Percentiles rank a stretch among this genome's conserved stretches.
phyloP scores from a whole-genome alignment of 2,797 vertebrate species.

The Melanotaenia maccullochi region DNA sequence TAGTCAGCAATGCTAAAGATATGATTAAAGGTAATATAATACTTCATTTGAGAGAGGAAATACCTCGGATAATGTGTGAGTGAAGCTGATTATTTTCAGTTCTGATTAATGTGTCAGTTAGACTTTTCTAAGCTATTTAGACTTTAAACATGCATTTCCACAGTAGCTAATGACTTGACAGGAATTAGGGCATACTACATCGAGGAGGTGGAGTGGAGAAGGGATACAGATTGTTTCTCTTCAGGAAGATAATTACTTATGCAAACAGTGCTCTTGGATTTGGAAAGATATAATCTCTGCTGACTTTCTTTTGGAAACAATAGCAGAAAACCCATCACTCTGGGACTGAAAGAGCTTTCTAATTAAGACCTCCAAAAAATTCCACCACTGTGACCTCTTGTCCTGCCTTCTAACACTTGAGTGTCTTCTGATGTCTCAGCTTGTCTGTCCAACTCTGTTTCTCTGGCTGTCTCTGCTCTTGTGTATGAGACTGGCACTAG shows the following conservation, averaged over 20 bases:
- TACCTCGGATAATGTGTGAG: not conserved
- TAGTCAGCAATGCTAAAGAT: not conserved
- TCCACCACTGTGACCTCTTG: constrained; percentile 24
- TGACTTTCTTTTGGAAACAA: constrained; percentile 38
- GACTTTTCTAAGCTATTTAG: constrained; percentile 24
- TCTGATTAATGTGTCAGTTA: constrained; percentile 33
- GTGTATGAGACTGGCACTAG: constrained; percentile 50
- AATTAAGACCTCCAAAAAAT: constrained; percentile 33
- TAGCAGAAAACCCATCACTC: constrained; percentile 29
- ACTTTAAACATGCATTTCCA: constrained; percentile 50
- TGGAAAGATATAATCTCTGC: constrained; percentile 36
- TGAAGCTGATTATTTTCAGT: constrained; percentile 4
- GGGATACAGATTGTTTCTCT: constrained; percentile 55
- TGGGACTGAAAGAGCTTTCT: constrained; percentile 32
- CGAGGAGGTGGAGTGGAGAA: constrained; percentile 54
- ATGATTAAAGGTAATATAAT: constrained; percentile 12
- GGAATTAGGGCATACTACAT: constrained; percentile 64
- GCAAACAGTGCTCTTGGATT: constrained; percentile 31
- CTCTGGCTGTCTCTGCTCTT: constrained; percentile 43
- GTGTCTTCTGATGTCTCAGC: constrained; percentile 43
- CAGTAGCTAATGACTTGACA: constrained; percentile 68
- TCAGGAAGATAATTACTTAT: constrained; percentile 61
- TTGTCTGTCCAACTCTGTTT: constrained; percentile 36
- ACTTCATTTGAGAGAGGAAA: constrained; percentile 17
- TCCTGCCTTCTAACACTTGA: constrained; percentile 36